A percentile compares a stretch with the other conserved stretches of the same genome.
phyloP scores from a whole-genome alignment of 2,797 vertebrate species.

The Eulemur coronatus region DNA sequence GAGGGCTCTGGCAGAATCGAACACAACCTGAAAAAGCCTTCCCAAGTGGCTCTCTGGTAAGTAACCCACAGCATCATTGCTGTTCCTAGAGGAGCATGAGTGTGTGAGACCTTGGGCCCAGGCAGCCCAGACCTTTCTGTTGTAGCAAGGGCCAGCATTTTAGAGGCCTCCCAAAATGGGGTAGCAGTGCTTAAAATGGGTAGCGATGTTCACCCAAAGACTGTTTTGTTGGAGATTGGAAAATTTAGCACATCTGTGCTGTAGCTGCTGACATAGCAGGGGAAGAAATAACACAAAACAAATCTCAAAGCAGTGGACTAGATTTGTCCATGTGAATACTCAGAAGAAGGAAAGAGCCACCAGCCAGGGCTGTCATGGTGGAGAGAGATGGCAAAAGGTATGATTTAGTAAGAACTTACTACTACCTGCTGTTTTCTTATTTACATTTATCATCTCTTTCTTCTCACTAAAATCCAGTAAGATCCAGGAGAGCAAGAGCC shows the following conservation, averaged over 20 bases:
- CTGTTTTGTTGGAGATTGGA: not conserved
- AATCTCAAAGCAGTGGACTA: not conserved
- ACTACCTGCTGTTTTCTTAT: not conserved
- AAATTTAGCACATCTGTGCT: not conserved
- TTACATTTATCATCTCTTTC: not conserved
- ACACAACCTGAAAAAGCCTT: constrained; percentile 57
- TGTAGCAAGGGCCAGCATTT: not conserved
- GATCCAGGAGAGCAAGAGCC: not conserved
- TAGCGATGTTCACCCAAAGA: not conserved
- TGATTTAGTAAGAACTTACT: not conserved
- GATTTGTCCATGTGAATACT: not conserved
- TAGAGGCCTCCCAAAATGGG: not conserved
- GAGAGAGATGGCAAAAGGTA: not conserved
- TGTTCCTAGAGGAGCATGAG: not conserved
- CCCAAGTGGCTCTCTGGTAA: constrained; percentile 6
- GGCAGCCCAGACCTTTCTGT: not conserved
- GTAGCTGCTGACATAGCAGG: not conserved
- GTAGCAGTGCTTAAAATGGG: not conserved
- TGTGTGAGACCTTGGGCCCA: not conserved
- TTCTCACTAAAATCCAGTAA: not conserved
- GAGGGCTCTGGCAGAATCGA: constrained; percentile 63
- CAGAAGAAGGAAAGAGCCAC: not conserved
- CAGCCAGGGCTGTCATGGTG: not conserved
- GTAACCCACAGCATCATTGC: not conserved
- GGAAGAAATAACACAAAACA: not conserved